A percentile compares a stretch with the other conserved stretches of the same genome.
phyloP scores from a whole-genome alignment of 2,113 vertebrate genomes.

The Gnathonemus echidnorhynchus region DNA sequence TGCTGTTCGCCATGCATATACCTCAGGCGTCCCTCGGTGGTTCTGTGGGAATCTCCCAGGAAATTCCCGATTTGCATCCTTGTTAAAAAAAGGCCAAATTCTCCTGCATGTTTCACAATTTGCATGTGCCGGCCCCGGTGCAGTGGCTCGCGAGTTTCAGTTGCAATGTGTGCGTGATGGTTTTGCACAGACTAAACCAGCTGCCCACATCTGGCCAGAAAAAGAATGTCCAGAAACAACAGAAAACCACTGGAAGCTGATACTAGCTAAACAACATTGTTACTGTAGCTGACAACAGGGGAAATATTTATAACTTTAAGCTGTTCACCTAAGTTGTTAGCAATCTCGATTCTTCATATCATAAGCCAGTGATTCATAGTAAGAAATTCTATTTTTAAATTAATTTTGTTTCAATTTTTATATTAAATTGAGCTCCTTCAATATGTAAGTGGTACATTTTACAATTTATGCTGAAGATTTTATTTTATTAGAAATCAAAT shows the following conservation, averaged over 20 bases:
- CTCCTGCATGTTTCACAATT: background rate
- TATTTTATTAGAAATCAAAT: background rate
- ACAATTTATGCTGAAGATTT: background rate
- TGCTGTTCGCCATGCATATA: background rate
- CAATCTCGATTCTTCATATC: background rate
- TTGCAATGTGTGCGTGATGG: background rate
- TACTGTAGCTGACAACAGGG: background rate
- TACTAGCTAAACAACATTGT: background rate
- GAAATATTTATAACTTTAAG: background rate
- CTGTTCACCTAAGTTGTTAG: background rate
- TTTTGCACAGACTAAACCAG: background rate
- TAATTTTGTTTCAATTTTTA: background rate
- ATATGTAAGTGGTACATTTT: background rate
- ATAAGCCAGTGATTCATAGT: background rate
- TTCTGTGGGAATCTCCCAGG: background rate
- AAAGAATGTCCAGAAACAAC: background rate
- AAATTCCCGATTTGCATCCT: background rate
- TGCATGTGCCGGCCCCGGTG: background rate
- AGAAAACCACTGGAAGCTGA: background rate
- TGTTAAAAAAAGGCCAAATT: background rate
- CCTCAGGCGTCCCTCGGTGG: background rate
- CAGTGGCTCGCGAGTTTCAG: background rate
- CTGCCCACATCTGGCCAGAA: background rate
- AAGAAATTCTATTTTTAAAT: background rate
- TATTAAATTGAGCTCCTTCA: background rate